Conservation (phyloP, 2,113 vertebrate species). For the Aegotheles bennettii region DNA sequence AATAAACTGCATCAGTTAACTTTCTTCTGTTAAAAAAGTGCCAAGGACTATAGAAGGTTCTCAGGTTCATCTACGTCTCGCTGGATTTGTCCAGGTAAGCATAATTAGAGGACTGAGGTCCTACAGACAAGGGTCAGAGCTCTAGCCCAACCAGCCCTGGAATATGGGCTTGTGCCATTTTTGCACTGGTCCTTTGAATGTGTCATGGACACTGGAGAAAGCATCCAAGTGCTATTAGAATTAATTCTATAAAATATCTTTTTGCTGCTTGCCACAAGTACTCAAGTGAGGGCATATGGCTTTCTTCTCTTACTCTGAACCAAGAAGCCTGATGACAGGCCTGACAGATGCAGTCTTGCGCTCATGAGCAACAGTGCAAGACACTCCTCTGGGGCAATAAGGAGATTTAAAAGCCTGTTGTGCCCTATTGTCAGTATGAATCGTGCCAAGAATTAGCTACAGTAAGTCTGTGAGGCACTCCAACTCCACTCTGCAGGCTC, state of each 20-base stretch:
- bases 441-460: background rate
- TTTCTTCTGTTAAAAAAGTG: background rate
- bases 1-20: background rate
- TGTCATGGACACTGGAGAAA: background rate
- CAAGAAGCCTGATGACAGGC: background rate
- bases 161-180: background rate
- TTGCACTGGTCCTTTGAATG: background rate
- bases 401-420: background rate
- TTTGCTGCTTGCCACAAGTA: background rate
- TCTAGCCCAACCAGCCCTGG: background rate
- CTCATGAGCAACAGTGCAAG: background rate
- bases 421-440: background rate
- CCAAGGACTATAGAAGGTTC: background rate
- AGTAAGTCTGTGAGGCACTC: background rate
- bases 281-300: background rate
- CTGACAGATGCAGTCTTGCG: background rate
- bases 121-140: background rate
- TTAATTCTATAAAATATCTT: background rate
- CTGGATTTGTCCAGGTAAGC: background rate
- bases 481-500: background rate
- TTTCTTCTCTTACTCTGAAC: background rate
- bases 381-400: background rate
- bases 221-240: background rate
- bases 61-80: background rate
- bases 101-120: background rate